Percentiles rank a stretch among this genome's conserved stretches.
These are phyloP conservation scores for Naso thynnoides DNA, from an alignment of 2,797 vertebrate species.

Conservation along the genomic window DNA sequence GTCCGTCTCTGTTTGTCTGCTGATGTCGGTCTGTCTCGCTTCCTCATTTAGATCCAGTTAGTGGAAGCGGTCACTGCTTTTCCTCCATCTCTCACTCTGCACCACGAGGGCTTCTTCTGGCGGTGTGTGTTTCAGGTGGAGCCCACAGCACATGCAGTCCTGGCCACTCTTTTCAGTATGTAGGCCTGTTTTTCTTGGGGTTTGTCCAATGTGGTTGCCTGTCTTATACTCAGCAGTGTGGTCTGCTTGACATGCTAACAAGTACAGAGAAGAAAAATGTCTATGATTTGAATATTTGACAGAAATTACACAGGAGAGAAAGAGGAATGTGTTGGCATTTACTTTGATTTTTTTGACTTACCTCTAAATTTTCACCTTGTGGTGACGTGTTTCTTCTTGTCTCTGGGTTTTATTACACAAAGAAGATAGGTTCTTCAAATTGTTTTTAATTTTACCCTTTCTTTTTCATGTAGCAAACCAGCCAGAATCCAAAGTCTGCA, in stretches of 20 bases:
- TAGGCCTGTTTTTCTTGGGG: constrained; percentile 39
- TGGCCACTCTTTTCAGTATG: constrained; percentile 91
- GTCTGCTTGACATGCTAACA: constrained; percentile 34
- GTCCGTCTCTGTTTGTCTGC: constrained; percentile 16
- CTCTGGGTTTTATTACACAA: background rate
- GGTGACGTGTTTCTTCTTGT: background rate
- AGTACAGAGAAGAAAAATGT: constrained; percentile 35
- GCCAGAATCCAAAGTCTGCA: constrained; percentile 87
- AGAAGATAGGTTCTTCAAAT: background rate
- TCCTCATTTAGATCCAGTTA: constrained; percentile 35
- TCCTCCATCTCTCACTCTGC: constrained; percentile 76
- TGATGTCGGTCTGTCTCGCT: constrained; percentile 32
- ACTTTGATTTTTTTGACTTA: constrained; percentile 2
- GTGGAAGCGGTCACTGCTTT: background rate
- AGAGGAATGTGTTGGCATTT: constrained; percentile 17
- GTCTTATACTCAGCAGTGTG: constrained; percentile 23
- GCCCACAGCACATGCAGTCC: constrained; percentile 79
- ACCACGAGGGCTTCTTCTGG: constrained; percentile 93
- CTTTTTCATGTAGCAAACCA: constrained; percentile 84
- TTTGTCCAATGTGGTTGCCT: constrained; percentile 28
- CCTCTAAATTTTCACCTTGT: background rate
- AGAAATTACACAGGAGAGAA: constrained; percentile 18
- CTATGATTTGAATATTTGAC: constrained; percentile 35
- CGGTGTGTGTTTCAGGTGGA: constrained; percentile 87
- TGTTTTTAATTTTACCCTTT: background rate